Conservation (phyloP, 2,888 invertebrate genomes). For the Xylota segnis region DNA sequence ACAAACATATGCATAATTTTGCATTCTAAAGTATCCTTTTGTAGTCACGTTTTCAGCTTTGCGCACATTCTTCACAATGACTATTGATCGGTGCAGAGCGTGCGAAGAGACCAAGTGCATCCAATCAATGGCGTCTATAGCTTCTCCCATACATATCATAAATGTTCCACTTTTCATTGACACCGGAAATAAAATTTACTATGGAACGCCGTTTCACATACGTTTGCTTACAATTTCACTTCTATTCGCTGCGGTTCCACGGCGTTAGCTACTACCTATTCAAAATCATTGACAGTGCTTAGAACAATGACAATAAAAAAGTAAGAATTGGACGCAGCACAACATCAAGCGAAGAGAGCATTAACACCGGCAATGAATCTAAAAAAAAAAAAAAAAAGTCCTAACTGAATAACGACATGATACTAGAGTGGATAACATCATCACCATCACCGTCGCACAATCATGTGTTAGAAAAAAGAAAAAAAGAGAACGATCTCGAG, state of each 20-base stretch:
- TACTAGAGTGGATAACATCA: conserved; percentile 59
- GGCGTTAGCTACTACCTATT: conserved; percentile 36
- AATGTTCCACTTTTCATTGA: conserved; percentile 70
- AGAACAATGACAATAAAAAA: conserved; percentile 20
- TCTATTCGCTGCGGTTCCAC: conserved; percentile 4
- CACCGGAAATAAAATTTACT: conserved; percentile 72
- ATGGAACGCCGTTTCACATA: conserved; percentile 60
- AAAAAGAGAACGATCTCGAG: conserved; percentile 32
- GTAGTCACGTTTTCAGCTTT: conserved; percentile 39
- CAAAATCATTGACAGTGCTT: conserved; percentile 33
- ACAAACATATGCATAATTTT: no score
- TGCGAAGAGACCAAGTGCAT: conserved; percentile 23
- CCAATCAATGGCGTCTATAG: conserved; percentile 48
- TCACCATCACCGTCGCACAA: conserved; percentile 41
- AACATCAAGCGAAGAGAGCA: conserved; percentile 41
- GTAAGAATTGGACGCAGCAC: conserved; percentile 4
- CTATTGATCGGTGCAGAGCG: conserved; percentile 35
- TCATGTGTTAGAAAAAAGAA: conserved; percentile 31
- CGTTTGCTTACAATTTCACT: conserved; percentile 19
- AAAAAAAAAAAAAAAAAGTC: conserved; percentile 27
- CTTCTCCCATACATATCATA: conserved; percentile 18
- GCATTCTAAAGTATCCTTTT: conserved; percentile 21
- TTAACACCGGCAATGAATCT: conserved; percentile 55
- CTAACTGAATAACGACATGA: conserved; percentile 50
- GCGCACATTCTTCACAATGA: conserved; percentile 9